Percentiles rank a stretch among this genome's conserved stretches.
These are phyloP conservation scores for Uria aalge DNA, from an alignment of 2,113 vertebrate genomes.

Conservation along the genomic window DNA sequence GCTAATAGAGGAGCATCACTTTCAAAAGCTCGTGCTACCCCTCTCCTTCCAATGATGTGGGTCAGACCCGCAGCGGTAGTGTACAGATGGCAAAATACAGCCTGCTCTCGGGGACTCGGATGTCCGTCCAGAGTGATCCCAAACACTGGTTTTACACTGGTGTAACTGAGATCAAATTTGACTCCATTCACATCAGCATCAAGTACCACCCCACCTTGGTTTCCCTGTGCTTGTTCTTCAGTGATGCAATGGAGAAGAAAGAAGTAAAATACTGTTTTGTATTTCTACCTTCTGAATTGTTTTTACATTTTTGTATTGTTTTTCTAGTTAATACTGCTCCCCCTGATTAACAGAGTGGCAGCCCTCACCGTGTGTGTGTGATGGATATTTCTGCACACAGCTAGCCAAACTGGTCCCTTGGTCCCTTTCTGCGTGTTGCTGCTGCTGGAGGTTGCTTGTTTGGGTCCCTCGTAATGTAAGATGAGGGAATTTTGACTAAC, in stretches of 20 bases:
- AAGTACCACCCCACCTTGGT: not conserved
- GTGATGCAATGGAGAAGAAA: not conserved
- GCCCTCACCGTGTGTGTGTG: not conserved
- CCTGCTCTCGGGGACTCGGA: not conserved
- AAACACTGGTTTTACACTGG: not conserved
- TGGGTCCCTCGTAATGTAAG: not conserved
- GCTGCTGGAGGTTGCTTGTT: not conserved
- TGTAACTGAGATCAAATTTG: not conserved
- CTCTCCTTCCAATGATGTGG: not conserved
- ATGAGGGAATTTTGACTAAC: not conserved
- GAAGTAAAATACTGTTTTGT: not conserved
- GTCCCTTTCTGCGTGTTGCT: not conserved
- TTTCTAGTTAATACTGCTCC: not conserved
- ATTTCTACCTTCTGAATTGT: not conserved
- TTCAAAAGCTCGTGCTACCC: not conserved
- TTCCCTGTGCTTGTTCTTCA: not conserved
- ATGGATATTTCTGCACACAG: not conserved
- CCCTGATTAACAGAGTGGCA: not conserved
- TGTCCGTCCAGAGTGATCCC: not conserved
- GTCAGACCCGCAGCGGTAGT: not conserved
- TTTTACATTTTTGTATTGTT: not conserved
- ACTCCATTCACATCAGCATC: not conserved
- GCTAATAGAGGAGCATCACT: constrained; percentile 28
- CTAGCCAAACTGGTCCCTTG: not conserved
- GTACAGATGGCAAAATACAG: not conserved